Evolutionary conservation across 2,888 invertebrate species (phyloP), one percentile per base, ranked within the genome.

Genomic region (Phyto melanocephala): DNA sequence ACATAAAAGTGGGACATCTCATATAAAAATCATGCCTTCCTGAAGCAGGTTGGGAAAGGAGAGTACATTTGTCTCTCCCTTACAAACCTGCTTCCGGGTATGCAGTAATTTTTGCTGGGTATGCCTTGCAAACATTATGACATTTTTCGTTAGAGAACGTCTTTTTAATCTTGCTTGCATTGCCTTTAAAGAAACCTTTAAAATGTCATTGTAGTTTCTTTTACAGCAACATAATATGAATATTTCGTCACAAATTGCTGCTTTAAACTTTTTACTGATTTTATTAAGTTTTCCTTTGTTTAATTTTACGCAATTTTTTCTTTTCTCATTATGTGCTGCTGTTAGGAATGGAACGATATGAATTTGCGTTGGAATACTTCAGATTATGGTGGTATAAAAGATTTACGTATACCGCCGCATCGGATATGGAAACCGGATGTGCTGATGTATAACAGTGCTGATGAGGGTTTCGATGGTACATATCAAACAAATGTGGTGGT

Each of bases 371-470:
- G 99, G 99, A 98, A 99, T 92, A 95, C 96, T 88, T 95, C 96
- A 86, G 98, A 99, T 91, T 99, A 96, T 92, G 99, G 99, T 85
- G 98, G 97, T 86, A 97, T 99, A 78, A 96, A 96, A 92, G 97
- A 97, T 92, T 94, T 99, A 88, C 94, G 98, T 91, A 96, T 99
- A 91, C 98, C 99, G 86, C 97, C 98, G 85, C 96, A 96, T 92
- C 95, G 96, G 91, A 94, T 99, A 90, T 99, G 99, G 99, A 98
- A 98, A 92, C 99, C 99, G 87, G 99, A 99, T 92, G 97, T 99
- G 88, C 96, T 99, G 89, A 97, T 99, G 97, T 99, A 99, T 93
- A 99, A 99, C 95, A 99, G 99, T 93, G 99, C 99, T 90, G 99
- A 99, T 93, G 99, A 99, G 92, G 98, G 97, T 87, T 99, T 99